Evolutionary conservation across 2,113 vertebrate species (phyloP), one percentile per base, ranked within the genome.

Genomic region (Hippocampus zosterae): DNA sequence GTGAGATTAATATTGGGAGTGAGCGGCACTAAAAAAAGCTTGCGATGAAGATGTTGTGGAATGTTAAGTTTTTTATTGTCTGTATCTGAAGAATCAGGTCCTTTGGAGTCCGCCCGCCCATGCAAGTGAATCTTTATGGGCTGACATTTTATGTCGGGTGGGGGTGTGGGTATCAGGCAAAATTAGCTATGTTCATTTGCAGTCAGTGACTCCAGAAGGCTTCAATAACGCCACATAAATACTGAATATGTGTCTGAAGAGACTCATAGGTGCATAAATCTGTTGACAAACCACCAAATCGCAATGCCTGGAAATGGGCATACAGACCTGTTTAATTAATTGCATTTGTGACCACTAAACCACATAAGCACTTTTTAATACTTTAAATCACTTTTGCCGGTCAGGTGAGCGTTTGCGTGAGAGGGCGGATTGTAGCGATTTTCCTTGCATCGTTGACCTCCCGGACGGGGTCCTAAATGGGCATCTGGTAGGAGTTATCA

Each of bases 401-500:
- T 57, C 55, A 57, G 55, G 55, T 57, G 19, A 64, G 40, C 15
- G 40, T 42, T 64, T 23, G 65, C 23, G 23, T 27, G 16, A n/a
- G 21, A 53, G 8, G 52, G 52, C 21, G 7, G 44, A 72, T 83
- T 83, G 70, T 70, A 60, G 67, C 68, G 16, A 76, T 74, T 84
- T 70, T 70, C 65, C 29, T 46, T 37, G 56, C 70, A 72, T 71
- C 81, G 65, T 63, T 76, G 56, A 69, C 42, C 65, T 75, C 29
- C 52, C 59, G 1, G 62, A 64, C 65, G 8, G 53, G 65, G 40
- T 65, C 72, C 64, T 64, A 41, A 67, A 68, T 37, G 52, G 69
- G 63, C 89, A 89, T 91, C 83, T 91, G 89, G 81, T 88, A 83
- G 75, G 86, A 72, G 70, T 91, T 91, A 87, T 68, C 29, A 5